Percentiles rank a stretch among this genome's conserved stretches.
These are phyloP conservation scores for Pseudomugil tenellus DNA, from an alignment of 2,797 vertebrate genomes.

Conservation along the genomic window DNA sequence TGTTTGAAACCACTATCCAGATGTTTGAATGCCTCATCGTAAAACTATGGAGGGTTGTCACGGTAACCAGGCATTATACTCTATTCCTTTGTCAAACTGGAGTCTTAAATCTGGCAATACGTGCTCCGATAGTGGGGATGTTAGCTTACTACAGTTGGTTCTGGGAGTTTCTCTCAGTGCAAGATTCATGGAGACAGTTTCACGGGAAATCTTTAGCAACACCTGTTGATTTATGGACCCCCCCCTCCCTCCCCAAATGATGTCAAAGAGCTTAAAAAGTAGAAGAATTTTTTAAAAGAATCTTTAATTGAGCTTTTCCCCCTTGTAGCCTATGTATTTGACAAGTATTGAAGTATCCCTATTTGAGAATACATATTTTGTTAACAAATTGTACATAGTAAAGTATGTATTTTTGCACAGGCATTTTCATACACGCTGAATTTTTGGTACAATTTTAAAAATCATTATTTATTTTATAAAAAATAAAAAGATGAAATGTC, in stretches of 20 bases:
- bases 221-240: slow-evolving; percentile 86
- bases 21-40: slow-evolving; percentile 42
- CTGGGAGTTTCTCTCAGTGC: slow-evolving; percentile 57
- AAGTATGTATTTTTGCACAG: slow-evolving; percentile 99
- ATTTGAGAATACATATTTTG: slow-evolving; percentile 99
- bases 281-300: slow-evolving; percentile 73
- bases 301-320: slow-evolving; percentile 87
- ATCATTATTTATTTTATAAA: slow-evolving; percentile 98
- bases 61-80: slow-evolving; percentile 53
- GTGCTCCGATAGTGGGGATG: slow-evolving; percentile 41
- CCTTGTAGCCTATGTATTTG: slow-evolving; percentile 83
- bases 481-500: slow-evolving; percentile 72
- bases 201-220: slow-evolving; percentile 78
- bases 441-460: slow-evolving; percentile 96
- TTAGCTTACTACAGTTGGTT: slow-evolving; percentile 43
- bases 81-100: slow-evolving; percentile 59
- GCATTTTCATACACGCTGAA: slow-evolving; percentile 92
- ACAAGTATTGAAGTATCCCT: slow-evolving; percentile 94
- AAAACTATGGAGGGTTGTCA: slow-evolving; percentile 35
- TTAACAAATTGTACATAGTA: slow-evolving; percentile 99
- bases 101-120: slow-evolving; percentile 74
- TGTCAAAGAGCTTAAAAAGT: slow-evolving; percentile 89
- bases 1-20: slow-evolving; percentile 68
- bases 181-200: slow-evolving; percentile 76
- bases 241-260: slow-evolving; percentile 76